phyloP scores from a whole-genome alignment of 37 sponge, comb jelly and placozoan genomes.

The Halichondria panicea region DNA sequence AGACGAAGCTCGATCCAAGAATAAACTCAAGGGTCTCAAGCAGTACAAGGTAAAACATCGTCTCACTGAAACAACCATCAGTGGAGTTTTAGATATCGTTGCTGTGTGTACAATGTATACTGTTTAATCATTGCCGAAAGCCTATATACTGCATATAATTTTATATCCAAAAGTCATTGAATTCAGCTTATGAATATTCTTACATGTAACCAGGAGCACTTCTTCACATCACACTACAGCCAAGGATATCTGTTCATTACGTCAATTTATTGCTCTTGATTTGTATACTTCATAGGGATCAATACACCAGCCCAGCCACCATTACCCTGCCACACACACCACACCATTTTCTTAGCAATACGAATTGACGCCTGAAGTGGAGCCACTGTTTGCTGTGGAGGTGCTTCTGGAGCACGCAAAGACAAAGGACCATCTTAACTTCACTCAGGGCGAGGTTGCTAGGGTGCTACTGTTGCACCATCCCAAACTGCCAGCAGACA shows the following conservation, averaged over 20 bases:
- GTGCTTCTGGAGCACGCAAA: slow-evolving; percentile 20
- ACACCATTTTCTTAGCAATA: slow-evolving; percentile 16
- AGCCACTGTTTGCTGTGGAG: slow-evolving; percentile 42
- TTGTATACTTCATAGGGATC: background rate
- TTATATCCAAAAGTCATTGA: too few relatives aligned
- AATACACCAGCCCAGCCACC: background rate
- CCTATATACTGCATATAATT: too few relatives aligned
- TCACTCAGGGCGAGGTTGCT: slow-evolving; percentile 24
- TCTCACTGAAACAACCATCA: too few relatives aligned
- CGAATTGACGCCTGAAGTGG: slow-evolving; percentile 8
- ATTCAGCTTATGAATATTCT: too few relatives aligned
- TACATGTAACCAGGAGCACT: too few relatives aligned
- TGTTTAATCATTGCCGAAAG: too few relatives aligned
- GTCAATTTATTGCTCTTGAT: background rate
- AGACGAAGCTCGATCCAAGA: slow-evolving; percentile 32
- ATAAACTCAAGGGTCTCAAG: background rate
- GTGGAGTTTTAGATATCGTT: too few relatives aligned
- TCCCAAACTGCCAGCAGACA: slow-evolving; percentile 43
- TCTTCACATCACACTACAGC: too few relatives aligned
- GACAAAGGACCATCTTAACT: slow-evolving; percentile 43
- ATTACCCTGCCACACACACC: background rate
- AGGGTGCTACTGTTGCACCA: slow-evolving; percentile 55
- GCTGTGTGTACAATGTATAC: too few relatives aligned
- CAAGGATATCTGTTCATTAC: too few relatives aligned
- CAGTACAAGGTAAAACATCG: background rate